Percentiles rank a stretch among this genome's conserved stretches.
Conservation (phyloP, 2,797 vertebrate species). For the Brachyrhaphis roseni region DNA sequence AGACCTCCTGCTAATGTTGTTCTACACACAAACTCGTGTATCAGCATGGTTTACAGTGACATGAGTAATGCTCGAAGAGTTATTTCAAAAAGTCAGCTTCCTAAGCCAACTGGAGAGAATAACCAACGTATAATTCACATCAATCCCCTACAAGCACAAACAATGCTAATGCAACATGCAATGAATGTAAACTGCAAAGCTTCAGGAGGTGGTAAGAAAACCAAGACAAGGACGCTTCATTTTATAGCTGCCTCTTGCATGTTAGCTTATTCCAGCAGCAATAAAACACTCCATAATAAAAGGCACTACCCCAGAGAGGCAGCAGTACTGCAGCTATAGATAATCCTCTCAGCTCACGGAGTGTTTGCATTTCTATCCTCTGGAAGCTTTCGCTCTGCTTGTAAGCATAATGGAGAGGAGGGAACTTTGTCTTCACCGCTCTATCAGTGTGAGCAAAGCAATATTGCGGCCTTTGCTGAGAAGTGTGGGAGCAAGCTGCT, state of each 20-base stretch:
- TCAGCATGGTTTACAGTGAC: slow-evolving; percentile 67
- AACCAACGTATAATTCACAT: slow-evolving; percentile 53
- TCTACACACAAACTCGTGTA: slow-evolving; percentile 47
- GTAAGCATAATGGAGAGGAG: slow-evolving; percentile 64
- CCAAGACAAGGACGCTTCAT: slow-evolving; percentile 75
- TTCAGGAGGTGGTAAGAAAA: slow-evolving; percentile 72
- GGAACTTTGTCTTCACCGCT: slow-evolving; percentile 60
- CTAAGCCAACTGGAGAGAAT: slow-evolving; percentile 52
- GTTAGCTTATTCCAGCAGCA: slow-evolving; percentile 80
- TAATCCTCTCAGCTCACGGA: slow-evolving; percentile 77
- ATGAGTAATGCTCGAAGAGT: slow-evolving; percentile 63
- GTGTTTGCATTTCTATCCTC: slow-evolving; percentile 73
- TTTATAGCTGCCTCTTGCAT: slow-evolving; percentile 81
- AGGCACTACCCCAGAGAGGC: slow-evolving; percentile 74
- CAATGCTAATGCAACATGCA: slow-evolving; percentile 32
- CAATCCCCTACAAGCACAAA: slow-evolving; percentile 43
- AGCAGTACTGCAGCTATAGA: slow-evolving; percentile 75
- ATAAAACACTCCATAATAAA: slow-evolving; percentile 86
- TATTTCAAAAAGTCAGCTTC: slow-evolving; percentile 53
- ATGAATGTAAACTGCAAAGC: slow-evolving; percentile 57
- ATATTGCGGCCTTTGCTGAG: slow-evolving; percentile 56
- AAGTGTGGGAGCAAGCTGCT: slow-evolving; percentile 55
- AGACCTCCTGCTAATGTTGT: slow-evolving; percentile 49
- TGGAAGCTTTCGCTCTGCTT: slow-evolving; percentile 53
- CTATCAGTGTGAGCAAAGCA: slow-evolving; percentile 69